Conservation (phyloP, 2,113 vertebrate genomes). For the Hypocryptadius cinnamomeus region DNA sequence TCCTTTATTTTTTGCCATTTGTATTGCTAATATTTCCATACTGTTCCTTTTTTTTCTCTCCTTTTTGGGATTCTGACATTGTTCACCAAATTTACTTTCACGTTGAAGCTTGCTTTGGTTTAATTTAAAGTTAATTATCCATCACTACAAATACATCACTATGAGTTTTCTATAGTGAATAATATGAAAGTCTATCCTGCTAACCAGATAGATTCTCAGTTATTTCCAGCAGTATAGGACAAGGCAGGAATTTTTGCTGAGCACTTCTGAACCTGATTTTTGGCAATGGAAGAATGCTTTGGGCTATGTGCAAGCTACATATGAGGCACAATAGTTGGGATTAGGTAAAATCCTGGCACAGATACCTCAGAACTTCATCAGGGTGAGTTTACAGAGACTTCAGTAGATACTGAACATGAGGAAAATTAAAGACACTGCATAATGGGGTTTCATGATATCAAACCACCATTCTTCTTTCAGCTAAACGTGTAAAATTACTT, state of each 20-base stretch:
- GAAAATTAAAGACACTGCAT: not conserved
- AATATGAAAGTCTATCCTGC: not conserved
- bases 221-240: not conserved
- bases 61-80: not conserved
- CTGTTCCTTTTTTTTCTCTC: not conserved
- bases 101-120: not conserved
- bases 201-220: not conserved
- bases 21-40: not conserved
- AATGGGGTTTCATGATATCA: not conserved
- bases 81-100: not conserved
- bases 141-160: not conserved
- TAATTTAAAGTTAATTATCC: not conserved
- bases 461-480: not conserved
- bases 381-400: not conserved
- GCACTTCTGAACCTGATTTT: not conserved
- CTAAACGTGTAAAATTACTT: not conserved
- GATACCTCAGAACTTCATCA: not conserved
- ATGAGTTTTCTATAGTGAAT: not conserved
- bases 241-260: not conserved
- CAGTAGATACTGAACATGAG: not conserved
- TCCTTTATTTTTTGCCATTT: not conserved
- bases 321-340: not conserved
- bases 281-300: not conserved
- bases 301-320: not conserved
- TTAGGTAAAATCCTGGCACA: not conserved